phyloP scores from a whole-genome alignment of 2,113 vertebrate species.

The Oreamnos americanus region DNA sequence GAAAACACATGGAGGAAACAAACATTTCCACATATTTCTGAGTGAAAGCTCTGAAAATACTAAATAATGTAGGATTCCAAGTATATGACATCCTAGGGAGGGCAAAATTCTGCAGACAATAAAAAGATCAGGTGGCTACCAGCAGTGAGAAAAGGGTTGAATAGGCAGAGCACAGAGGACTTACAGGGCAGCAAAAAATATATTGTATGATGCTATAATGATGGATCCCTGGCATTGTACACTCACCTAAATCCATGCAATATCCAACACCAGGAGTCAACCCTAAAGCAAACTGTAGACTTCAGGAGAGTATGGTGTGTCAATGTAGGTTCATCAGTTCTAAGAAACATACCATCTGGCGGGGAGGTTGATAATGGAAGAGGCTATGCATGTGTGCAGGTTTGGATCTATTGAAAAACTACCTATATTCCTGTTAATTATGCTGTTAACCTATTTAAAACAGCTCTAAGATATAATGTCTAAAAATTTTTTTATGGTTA shows the following conservation, averaged over 20 bases:
- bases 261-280: neutral
- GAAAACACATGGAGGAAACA: neutral
- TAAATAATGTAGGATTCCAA: neutral
- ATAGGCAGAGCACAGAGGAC: neutral
- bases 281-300: neutral
- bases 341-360: neutral
- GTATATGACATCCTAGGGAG: neutral
- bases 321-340: neutral
- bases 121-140: neutral
- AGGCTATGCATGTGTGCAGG: neutral
- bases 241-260: neutral
- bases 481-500: neutral
- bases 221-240: neutral
- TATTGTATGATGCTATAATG: neutral
- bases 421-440: neutral
- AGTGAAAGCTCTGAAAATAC: neutral
- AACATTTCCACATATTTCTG: neutral
- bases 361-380: neutral
- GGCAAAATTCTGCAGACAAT: neutral
- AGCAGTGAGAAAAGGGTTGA: neutral
- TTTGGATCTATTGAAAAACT: neutral
- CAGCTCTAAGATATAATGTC: neutral
- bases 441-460: neutral
- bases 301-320: neutral
- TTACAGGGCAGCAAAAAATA: neutral